Base-by-base conservation (phyloP, 1,140 invertebrate genomes). In the Musca domestica region DNA sequence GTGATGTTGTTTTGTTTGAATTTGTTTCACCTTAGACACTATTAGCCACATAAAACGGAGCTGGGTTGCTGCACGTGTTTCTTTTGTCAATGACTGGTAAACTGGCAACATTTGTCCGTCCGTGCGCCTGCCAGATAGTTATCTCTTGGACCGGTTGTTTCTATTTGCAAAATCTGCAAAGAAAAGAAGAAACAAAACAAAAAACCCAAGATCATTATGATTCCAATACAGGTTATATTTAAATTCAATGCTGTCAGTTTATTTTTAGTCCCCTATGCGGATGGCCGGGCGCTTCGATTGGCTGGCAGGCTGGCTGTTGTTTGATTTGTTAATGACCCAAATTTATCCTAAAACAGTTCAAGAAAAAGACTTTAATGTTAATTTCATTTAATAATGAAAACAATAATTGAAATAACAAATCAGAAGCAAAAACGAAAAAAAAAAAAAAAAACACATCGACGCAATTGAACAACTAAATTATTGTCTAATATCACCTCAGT, bases 281-380 rank as follows among this genome's bases (percentile, higher is more conserved):
- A 9, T 41, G 34, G 34, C 34, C 2, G 34, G n/a, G n/a, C n/a
- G 27, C 27, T 30, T 12, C 6, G 34, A 12, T n/a, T 41, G 34
- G 34, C 10, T 41, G 12, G 25, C 20, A 19, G n/a, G 30, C 17
- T 61, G 30, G 56, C 34, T 20, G 56, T 51, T 9, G 30, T 58
- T 61, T 61, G 56, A 61, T 61, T 61, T 61, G 56, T 61, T 61
- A 61, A 61, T 61, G 56, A 61, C 56, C 56, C 56, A 61, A 61
- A 41, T 61, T 34, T 34, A 41, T 61, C 15, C 27, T 34, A 61
- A 58, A 61, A 61, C 27, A 61, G 56, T 19, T 15, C 56, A 27
- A 20, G 23, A 61, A 61, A 61, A 61, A 19, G 56, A 27, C 56
- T 61, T 61, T 61, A 61, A 61, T 34, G 27, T 61, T 61, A 61